Conservation (phyloP, 2,113 vertebrate species). For the Grallaria varia region DNA sequence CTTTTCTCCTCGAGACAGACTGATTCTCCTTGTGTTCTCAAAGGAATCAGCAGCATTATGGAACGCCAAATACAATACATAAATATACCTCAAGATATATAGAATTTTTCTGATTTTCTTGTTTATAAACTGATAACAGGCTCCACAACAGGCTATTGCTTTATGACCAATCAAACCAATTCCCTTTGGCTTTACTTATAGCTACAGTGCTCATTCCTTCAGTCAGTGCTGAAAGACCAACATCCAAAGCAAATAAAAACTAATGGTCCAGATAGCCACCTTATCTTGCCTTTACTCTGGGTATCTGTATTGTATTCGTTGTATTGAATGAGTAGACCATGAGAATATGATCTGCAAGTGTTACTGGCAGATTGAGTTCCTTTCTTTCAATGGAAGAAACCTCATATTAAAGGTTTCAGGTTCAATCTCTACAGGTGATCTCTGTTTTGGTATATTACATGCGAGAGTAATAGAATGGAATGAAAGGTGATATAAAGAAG, state of each 20-base stretch:
- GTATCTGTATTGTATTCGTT: not conserved
- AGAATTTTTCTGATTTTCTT: not conserved
- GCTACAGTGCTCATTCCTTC: not conserved
- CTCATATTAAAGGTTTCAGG: not conserved
- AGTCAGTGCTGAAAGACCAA: not conserved
- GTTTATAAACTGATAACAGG: not conserved
- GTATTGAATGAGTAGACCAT: not conserved
- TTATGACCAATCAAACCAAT: not conserved
- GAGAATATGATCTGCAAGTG: not conserved
- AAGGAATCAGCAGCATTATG: too few species aligned
- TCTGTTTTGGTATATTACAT: not conserved
- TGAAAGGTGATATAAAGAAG: not conserved
- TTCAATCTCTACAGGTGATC: conserved; percentile 35
- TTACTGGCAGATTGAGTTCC: not conserved
- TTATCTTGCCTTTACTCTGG: not conserved
- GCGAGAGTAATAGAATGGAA: not conserved
- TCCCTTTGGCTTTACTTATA: not conserved
- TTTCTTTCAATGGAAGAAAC: not conserved
- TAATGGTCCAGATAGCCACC: not conserved
- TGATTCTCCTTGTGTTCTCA: too few species aligned
- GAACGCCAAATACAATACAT: not conserved
- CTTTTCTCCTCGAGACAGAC: too few species aligned
- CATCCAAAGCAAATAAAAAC: not conserved
- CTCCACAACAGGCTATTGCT: not conserved
- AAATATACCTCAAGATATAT: not conserved